These are phyloP conservation scores for Drosophila infuscata DNA, from an alignment of 2,888 invertebrate species.

Conservation along the genomic window DNA sequence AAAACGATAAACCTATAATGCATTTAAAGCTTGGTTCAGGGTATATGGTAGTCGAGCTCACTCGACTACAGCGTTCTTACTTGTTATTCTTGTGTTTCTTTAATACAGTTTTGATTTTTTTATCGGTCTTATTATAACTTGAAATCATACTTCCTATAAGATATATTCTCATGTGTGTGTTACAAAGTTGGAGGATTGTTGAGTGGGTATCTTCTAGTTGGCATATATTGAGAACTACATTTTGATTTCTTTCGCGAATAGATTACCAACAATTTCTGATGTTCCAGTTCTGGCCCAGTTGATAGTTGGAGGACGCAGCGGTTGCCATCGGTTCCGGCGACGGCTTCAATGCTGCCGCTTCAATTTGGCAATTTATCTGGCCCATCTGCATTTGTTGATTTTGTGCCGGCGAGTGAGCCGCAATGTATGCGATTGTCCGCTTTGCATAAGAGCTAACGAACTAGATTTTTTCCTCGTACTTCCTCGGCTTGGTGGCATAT, in stretches of 20 bases:
- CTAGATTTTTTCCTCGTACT: constrained; percentile 63
- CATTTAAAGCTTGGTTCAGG: too few relatives aligned
- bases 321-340: not conserved
- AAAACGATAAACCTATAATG: too few relatives aligned
- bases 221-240: not conserved
- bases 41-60: too few relatives aligned
- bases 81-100: not conserved
- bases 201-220: not conserved
- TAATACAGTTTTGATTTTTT: not conserved
- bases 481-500: constrained; percentile 56
- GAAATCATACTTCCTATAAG: not conserved
- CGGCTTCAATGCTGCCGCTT: constrained; percentile 40
- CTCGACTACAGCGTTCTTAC: too few relatives aligned
- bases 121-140: not conserved
- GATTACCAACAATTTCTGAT: constrained; percentile 42
- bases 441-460: constrained; percentile 76
- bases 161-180: too few relatives aligned
- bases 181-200: too few relatives aligned
- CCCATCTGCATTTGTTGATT: constrained; percentile 76
- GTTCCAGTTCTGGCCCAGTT: constrained; percentile 18
- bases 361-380: constrained; percentile 76
- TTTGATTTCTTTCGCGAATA: constrained; percentile 17
- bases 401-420: constrained; percentile 55
- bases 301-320: constrained; percentile 11
- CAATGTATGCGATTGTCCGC: constrained; percentile 69